Conservation (phyloP, 2,113 vertebrate genomes). For the Rhabdornis inornatus region DNA sequence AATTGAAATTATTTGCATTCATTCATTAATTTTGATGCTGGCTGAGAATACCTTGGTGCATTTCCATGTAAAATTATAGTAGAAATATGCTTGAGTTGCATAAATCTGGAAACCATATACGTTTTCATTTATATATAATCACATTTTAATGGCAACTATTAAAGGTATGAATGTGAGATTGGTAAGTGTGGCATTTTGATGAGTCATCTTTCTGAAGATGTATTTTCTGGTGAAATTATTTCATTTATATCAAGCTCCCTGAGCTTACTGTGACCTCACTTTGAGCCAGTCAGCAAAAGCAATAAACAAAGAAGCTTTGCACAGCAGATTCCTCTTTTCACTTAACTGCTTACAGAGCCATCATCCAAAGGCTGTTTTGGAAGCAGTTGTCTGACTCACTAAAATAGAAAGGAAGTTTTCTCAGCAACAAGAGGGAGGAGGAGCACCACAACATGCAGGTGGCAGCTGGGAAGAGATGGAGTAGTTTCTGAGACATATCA, state of each 20-base stretch:
- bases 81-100: neutral
- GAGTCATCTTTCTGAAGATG: neutral
- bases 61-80: neutral
- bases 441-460: neutral
- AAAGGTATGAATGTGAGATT: neutral
- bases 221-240: neutral
- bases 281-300: neutral
- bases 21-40: neutral
- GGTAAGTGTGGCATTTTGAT: neutral
- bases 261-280: neutral
- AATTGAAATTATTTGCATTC: neutral
- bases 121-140: neutral
- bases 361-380: neutral
- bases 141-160: neutral
- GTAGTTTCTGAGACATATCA: neutral
- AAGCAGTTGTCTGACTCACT: neutral
- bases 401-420: neutral
- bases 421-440: neutral
- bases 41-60: neutral
- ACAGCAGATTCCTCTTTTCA: neutral
- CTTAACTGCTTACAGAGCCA: neutral
- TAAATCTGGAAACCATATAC: neutral
- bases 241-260: neutral
- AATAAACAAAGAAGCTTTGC: conserved; percentile 9
- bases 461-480: neutral